A percentile compares a stretch with the other conserved stretches of the same genome.
Evolutionary conservation across 1,140 invertebrate genomes (phyloP).

Genomic region (Drosophila gunungcola): DNA sequence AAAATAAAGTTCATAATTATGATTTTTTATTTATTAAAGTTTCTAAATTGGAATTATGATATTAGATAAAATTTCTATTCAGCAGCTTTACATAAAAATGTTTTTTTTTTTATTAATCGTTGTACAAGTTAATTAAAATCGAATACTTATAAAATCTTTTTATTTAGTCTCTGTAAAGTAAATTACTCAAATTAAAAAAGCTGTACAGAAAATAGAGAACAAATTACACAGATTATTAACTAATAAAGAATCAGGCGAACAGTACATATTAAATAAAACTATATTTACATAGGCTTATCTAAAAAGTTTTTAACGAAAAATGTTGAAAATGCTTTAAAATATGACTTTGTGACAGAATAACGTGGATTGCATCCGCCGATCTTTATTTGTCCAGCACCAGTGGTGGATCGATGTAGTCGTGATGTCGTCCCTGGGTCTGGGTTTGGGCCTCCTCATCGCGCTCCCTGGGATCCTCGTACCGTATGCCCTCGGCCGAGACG

Average conservation of each 20-base stretch:
- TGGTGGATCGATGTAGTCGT: constrained; percentile 47
- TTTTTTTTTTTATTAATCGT: no score
- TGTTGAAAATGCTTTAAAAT: neutral
- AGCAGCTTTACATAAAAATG: no score
- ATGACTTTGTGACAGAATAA: neutral
- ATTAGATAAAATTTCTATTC: no score
- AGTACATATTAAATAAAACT: neutral
- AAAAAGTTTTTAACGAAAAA: neutral
- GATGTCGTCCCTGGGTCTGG: neutral
- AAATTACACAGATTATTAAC: neutral
- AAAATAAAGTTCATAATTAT: no score
- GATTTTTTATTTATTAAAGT: no score
- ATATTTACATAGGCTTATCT: constrained; percentile 17
- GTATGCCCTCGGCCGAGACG: constrained; percentile 54
- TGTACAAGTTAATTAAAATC: no score
- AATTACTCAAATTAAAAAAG: no score
- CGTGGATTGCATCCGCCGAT: neutral
- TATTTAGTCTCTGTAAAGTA: no score
- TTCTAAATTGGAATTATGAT: no score
- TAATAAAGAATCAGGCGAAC: neutral
- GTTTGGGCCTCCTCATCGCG: neutral
- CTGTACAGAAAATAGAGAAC: no score
- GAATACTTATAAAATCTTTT: no score
- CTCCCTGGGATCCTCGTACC: constrained; percentile 45
- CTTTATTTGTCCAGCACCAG: constrained; percentile 62